Percentiles rank a stretch among this genome's conserved stretches.
phyloP scores from a whole-genome alignment of 1,140 invertebrate genomes.

The Caenorhabditis brenneri region DNA sequence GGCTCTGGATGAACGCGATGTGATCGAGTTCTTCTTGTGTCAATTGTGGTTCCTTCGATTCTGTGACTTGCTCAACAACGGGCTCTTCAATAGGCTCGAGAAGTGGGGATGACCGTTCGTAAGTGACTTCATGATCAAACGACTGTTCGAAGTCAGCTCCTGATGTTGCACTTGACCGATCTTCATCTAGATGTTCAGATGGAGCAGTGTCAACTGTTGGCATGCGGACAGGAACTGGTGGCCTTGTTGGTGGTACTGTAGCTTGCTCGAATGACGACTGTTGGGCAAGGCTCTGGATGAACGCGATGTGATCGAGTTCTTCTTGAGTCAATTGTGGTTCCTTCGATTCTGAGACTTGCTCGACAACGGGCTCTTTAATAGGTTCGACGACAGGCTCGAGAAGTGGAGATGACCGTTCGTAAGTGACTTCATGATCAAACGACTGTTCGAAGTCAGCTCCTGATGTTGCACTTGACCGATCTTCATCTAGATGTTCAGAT shows the following conservation, averaged over 20 bases:
- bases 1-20: too few relatives aligned
- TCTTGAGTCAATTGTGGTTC: background rate
- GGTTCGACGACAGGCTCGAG: background rate
- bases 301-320: background rate
- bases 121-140: slow-evolving; percentile 13
- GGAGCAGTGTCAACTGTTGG: background rate
- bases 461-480: background rate
- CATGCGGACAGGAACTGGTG: background rate
- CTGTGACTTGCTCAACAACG: background rate
- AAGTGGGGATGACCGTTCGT: slow-evolving; percentile 33
- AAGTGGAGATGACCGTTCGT: background rate
- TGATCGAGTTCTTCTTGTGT: too few relatives aligned
- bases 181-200: background rate
- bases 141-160: slow-evolving; percentile 27
- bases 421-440: background rate
- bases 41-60: background rate
- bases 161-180: background rate
- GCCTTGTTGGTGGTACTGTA: background rate
- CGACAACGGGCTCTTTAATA: background rate
- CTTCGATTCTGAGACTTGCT: background rate
- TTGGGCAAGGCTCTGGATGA: background rate
- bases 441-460: background rate
- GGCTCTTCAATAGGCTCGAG: slow-evolving; percentile 8
- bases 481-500: background rate
- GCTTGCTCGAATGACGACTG: background rate